Evolutionary conservation across 2,113 vertebrate species (phyloP).

Genomic region (Psophia crepitans): DNA sequence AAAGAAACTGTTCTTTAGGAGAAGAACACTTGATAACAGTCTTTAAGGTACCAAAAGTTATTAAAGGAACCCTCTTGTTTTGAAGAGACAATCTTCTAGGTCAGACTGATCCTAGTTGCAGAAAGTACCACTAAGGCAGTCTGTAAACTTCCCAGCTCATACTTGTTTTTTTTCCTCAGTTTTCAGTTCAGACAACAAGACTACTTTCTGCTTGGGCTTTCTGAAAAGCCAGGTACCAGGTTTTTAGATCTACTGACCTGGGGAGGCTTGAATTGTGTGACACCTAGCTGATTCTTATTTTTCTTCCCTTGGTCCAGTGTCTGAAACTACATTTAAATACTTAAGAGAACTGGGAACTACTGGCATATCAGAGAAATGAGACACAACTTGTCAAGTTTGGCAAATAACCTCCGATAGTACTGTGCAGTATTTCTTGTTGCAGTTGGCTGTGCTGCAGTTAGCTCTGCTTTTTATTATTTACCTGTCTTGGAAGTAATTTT

Average conservation of each 20-base stretch:
- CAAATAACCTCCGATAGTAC: background rate
- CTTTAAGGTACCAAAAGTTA: background rate
- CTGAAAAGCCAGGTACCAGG: background rate
- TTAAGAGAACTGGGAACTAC: background rate
- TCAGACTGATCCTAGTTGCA: background rate
- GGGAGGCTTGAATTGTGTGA: background rate
- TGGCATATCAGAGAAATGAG: background rate
- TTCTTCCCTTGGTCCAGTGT: background rate
- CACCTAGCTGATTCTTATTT: background rate
- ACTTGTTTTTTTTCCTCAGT: background rate
- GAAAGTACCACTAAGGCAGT: background rate
- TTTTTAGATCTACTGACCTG: background rate
- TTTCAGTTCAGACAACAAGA: background rate
- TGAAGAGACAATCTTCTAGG: background rate
- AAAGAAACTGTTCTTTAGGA: background rate
- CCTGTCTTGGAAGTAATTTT: background rate
- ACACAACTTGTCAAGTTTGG: background rate
- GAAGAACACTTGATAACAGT: background rate
- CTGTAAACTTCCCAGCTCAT: background rate
- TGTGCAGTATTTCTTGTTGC: background rate
- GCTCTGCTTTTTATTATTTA: background rate
- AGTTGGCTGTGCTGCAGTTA: background rate
- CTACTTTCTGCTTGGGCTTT: background rate
- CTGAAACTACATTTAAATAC: background rate
- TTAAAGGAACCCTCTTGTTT: background rate